A percentile compares a stretch with the other conserved stretches of the same genome.
These are phyloP conservation scores for Cephalotes varians DNA, from an alignment of 2,888 invertebrate genomes.

Conservation along the genomic window DNA sequence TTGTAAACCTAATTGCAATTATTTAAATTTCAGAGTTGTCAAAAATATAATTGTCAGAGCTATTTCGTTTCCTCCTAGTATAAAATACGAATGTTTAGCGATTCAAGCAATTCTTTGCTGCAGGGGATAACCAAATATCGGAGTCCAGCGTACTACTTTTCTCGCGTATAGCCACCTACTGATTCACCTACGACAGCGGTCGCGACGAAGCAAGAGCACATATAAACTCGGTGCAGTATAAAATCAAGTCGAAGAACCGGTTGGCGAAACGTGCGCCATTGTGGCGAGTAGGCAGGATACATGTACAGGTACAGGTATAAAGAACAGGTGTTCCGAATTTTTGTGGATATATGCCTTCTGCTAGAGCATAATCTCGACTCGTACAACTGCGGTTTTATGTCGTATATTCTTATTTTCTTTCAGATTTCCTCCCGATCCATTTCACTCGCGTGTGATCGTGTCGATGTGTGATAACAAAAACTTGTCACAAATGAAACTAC, in stretches of 20 bases:
- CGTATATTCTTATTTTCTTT: background rate
- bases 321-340: constrained; percentile 72
- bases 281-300: constrained; percentile 47
- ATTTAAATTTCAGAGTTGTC: no score
- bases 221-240: constrained; percentile 60
- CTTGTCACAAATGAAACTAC: background rate
- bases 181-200: constrained; percentile 47
- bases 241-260: constrained; percentile 74
- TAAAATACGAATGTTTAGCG: background rate
- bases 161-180: constrained; percentile 58
- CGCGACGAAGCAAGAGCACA: constrained; percentile 40
- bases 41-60: no score
- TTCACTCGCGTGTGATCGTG: constrained; percentile 16
- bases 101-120: background rate
- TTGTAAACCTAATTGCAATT: no score
- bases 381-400: background rate
- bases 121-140: constrained; percentile 2
- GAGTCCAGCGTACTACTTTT: constrained; percentile 62
- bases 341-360: constrained; percentile 25
- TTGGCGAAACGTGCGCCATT: constrained; percentile 58
- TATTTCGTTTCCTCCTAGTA: no score
- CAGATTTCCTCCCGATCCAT: constrained; percentile 7
- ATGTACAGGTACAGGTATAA: constrained; percentile 65
- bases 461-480: background rate
- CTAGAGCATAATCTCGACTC: background rate